These are phyloP conservation scores for Phoenoteleia sp. DNA, from an alignment of 2,888 invertebrate species.

Conservation along the genomic window DNA sequence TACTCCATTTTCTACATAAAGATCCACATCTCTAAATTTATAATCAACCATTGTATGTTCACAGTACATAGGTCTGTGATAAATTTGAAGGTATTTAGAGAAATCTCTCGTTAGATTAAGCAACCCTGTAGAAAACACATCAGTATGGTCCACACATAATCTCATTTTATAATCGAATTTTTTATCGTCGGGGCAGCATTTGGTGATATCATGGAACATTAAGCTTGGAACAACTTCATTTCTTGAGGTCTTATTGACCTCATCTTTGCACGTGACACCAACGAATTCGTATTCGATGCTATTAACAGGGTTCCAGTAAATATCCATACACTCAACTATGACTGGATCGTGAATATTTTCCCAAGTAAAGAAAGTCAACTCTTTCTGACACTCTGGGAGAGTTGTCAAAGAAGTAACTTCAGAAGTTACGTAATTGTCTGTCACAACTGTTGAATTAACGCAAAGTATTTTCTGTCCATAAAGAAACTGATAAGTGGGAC, in stretches of 20 bases:
- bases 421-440: background rate
- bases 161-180: constrained; percentile 11
- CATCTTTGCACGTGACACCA: background rate
- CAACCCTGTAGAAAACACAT: no score
- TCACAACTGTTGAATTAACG: background rate
- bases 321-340: background rate
- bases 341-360: background rate
- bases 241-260: background rate
- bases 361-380: background rate
- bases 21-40: background rate
- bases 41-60: constrained; percentile 12
- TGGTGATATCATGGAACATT: background rate
- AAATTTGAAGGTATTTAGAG: no score
- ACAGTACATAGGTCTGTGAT: background rate
- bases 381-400: background rate
- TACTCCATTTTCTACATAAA: background rate
- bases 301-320: background rate
- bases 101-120: no score
- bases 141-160: no score
- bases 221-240: background rate
- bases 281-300: background rate
- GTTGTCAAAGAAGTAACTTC: background rate
- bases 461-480: background rate
- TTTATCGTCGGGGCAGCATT: constrained; percentile 1
- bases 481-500: background rate